Evolutionary conservation across 1,140 invertebrate genomes (phyloP).

Genomic region (Microplitis demolitor): DNA sequence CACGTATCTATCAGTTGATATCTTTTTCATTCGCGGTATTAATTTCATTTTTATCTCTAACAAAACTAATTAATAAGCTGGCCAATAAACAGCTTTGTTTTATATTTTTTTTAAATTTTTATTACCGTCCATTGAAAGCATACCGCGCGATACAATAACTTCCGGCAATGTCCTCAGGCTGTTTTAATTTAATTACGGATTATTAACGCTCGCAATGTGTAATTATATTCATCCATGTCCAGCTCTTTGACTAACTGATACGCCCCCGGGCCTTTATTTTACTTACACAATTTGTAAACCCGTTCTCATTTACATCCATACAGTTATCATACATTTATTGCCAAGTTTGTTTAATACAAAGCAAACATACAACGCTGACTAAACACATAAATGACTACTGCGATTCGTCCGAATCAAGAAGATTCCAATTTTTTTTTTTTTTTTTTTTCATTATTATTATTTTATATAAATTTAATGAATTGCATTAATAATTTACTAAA

Average conservation of each 20-base stretch:
- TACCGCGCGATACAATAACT: conserved; percentile 3
- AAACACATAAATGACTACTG: no score
- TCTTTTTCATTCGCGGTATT: background rate
- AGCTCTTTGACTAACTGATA: conserved; percentile 1
- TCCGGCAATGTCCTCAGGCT: conserved; percentile 32
- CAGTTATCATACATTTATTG: conserved; percentile 32
- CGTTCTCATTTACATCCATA: conserved; percentile 19
- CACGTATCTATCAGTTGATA: background rate
- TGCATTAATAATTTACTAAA: background rate
- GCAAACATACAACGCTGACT: conserved; percentile 32
- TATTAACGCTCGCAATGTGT: conserved; percentile 38
- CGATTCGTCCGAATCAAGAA: no score
- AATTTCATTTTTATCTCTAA: conserved; percentile 28
- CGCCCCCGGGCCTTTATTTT: conserved; percentile 35
- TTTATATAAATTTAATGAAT: no score
- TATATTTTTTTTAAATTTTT: no score
- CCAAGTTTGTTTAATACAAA: conserved; percentile 12
- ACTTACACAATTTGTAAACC: conserved; percentile 35
- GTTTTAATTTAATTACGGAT: conserved; percentile 46
- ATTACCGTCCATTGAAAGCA: background rate
- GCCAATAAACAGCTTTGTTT: no score
- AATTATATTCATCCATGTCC: conserved; percentile 42
- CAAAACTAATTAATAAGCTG: no score
- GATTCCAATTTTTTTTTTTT: no score
- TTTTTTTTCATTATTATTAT: no score